phyloP scores from a whole-genome alignment of 2,888 invertebrate genomes.

The Galerucella calmariensis region DNA sequence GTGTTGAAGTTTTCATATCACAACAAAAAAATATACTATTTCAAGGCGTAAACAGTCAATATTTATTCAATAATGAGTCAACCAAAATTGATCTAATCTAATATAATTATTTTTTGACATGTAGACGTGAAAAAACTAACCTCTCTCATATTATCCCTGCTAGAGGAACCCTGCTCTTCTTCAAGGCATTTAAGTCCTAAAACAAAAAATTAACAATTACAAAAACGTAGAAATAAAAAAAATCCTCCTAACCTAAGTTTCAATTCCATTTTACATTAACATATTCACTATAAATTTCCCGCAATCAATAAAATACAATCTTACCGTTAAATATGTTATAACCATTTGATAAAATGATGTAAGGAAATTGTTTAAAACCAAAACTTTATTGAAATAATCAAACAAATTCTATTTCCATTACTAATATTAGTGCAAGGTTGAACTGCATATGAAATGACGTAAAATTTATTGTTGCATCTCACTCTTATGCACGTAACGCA shows the following conservation, averaged over 20 bases:
- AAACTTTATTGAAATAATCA: slow-evolving; percentile 26
- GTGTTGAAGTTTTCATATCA: too few relatives aligned
- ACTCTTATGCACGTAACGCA: slow-evolving; percentile 53
- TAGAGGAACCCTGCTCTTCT: slow-evolving; percentile 52
- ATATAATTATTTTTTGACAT: background rate
- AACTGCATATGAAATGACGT: slow-evolving; percentile 55
- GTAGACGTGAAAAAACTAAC: slow-evolving; percentile 46
- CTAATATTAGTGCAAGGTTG: slow-evolving; percentile 65
- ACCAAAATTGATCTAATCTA: too few relatives aligned
- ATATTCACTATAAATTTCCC: background rate
- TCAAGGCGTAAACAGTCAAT: too few relatives aligned
- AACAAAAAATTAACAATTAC: slow-evolving; percentile 47
- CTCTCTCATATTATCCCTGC: slow-evolving; percentile 59
- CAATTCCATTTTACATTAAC: background rate
- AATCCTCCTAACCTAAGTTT: background rate
- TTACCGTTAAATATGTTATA: background rate
- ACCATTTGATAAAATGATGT: background rate
- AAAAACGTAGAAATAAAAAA: background rate
- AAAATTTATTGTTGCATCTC: slow-evolving; percentile 49
- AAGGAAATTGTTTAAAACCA: slow-evolving; percentile 5
- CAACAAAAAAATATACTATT: too few relatives aligned
- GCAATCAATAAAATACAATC: background rate
- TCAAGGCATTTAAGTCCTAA: slow-evolving; percentile 61
- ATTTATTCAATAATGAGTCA: too few relatives aligned
- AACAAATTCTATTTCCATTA: slow-evolving; percentile 41